Evolutionary conservation across 53 echinoderm and acorn worm species (phyloP).

Genomic region (Actinopyga echinites): DNA sequence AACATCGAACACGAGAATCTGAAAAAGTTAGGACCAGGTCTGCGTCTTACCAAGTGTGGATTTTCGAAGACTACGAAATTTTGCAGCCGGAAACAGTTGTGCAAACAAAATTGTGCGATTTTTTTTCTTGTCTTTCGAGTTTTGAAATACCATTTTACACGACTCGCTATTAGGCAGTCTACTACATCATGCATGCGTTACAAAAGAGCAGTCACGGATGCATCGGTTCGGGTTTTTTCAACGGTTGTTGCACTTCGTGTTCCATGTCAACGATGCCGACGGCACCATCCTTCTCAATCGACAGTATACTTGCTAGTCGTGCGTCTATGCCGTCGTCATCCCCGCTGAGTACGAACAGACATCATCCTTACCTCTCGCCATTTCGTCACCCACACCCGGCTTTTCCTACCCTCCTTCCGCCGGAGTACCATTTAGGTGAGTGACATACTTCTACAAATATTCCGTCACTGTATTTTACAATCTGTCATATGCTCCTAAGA

Average conservation of each 20-base stretch:
- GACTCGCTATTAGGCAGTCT: too few species aligned
- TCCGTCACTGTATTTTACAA: too few species aligned
- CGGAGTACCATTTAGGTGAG: constrained; percentile 53
- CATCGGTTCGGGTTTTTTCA: neutral
- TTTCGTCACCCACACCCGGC: constrained; percentile 62
- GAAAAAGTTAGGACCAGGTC: too few species aligned
- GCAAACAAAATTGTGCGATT: too few species aligned
- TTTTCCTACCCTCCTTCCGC: constrained; percentile 67
- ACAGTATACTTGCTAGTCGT: constrained; percentile 79
- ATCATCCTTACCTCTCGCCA: constrained; percentile 71
- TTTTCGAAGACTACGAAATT: too few species aligned
- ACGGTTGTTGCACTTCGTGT: constrained; percentile 19
- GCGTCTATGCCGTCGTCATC: constrained; percentile 54
- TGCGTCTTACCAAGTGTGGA: too few species aligned
- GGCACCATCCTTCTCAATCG: constrained; percentile 85
- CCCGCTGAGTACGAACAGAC: constrained; percentile 42
- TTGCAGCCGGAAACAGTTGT: too few species aligned
- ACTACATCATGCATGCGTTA: neutral
- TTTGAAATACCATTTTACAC: too few species aligned
- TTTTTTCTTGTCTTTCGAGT: too few species aligned
- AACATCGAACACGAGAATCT: too few species aligned
- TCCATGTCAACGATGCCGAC: constrained; percentile 41
- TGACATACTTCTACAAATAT: too few species aligned
- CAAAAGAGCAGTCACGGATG: neutral
- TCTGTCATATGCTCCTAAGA: too few species aligned